Base-by-base conservation (phyloP, 2,888 invertebrate species). In the Andricus curvator region DNA sequence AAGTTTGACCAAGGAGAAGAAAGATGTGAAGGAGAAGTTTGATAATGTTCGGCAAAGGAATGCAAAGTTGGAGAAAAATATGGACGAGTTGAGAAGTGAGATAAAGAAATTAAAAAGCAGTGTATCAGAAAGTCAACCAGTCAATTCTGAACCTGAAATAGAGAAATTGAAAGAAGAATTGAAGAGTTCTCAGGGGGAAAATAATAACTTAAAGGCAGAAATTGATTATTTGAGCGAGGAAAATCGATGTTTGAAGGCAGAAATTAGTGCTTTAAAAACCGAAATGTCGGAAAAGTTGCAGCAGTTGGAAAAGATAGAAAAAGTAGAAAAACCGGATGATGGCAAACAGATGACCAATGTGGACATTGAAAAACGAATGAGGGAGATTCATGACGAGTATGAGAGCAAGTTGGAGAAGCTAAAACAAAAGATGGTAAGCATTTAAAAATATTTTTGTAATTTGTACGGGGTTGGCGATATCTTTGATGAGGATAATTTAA, bases 371-470 rank as follows among this genome's bases (percentile, higher is more conserved):
- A 80, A 77, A 41, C 88, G 88, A 25, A 64, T 95, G 66, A 93
- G 93, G 90, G 95, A 95, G 80, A 93, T 96, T 6, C 93, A 95
- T 79, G 93, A 93, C 29, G 96, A 96, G 88, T 95, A 96, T 89
- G 96, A 96, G 88, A 94, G 94, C 85, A 97, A 97, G 93, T 93
- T 97, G 88, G 96, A 96, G 88, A 95, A 96, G 92, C 96, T 97
- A 95, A 97, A 97, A 91, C 94, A 95, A 77, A 96, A 96, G 94
- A 96, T 97, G 96, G 96, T 97, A 94, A 95, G 95, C 94, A 70
- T 70, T 70, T 68, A 5, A 37, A 65, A 80, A 68, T 78, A 13
- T 80, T 80, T 81, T 80, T 17, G 17, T 48, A 78, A 80, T 84
- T 84, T 15, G 41, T 44, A 44, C 15, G 17, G 11, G 20, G 13